Evolutionary conservation across 2,797 vertebrate species (phyloP).

Genomic region (Myripristis murdjan): DNA sequence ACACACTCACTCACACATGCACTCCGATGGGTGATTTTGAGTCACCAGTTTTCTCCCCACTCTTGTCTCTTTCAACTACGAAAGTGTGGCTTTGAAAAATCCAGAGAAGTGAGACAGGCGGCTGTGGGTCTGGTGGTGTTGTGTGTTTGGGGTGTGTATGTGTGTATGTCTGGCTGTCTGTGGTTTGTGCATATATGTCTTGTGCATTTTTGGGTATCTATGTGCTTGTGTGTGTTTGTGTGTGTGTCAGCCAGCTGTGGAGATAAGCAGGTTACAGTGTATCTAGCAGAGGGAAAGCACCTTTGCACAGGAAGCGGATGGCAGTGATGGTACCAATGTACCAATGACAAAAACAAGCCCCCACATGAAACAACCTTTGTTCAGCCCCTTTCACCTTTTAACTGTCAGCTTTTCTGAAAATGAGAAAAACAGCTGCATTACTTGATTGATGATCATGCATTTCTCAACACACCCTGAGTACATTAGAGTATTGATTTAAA

Average conservation of each 20-base stretch:
- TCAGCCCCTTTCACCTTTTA: slow-evolving; percentile 18
- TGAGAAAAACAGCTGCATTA: neutral
- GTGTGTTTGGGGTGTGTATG: slow-evolving; percentile 6
- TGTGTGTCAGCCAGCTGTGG: slow-evolving; percentile 53
- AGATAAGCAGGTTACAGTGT: slow-evolving; percentile 44
- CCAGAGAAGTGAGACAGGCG: slow-evolving; percentile 27
- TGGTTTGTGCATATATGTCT: slow-evolving; percentile 21
- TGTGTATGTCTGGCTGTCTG: slow-evolving; percentile 15
- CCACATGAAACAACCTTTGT: slow-evolving; percentile 43
- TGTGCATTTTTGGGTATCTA: slow-evolving; percentile 19
- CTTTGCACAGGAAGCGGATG: slow-evolving; percentile 63
- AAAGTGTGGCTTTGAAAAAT: too few species aligned
- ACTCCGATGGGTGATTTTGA: too few species aligned
- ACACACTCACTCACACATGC: too few species aligned
- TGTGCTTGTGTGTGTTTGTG: slow-evolving; percentile 19
- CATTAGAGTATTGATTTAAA: too few species aligned
- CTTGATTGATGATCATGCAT: neutral
- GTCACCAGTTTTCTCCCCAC: too few species aligned
- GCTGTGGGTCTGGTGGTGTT: slow-evolving; percentile 60
- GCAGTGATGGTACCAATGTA: slow-evolving; percentile 23
- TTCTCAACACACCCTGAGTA: neutral
- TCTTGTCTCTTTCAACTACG: too few species aligned
- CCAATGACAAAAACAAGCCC: slow-evolving; percentile 42
- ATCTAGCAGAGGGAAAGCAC: neutral
- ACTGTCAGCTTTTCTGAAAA: slow-evolving; percentile 14